phyloP scores from a whole-genome alignment of 2,888 invertebrate species.

The Carcina quercana region DNA sequence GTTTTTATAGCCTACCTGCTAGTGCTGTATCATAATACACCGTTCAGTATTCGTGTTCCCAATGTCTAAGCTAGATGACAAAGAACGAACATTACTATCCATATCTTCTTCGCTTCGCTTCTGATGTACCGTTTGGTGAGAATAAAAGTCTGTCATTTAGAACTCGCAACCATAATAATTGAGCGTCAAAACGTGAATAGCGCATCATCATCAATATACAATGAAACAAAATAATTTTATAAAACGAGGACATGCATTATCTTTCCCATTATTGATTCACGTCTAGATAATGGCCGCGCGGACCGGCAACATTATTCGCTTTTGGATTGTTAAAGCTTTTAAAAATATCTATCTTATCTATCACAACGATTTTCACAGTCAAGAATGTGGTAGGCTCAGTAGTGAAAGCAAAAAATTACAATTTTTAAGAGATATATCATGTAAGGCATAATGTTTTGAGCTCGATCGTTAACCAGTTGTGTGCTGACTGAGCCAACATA shows the following conservation, averaged over 20 bases:
- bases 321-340: background rate
- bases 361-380: slow-evolving; percentile 11
- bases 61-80: background rate
- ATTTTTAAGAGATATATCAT: slow-evolving; percentile 21
- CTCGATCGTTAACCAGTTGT: slow-evolving; percentile 51
- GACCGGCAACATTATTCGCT: background rate
- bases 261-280: background rate
- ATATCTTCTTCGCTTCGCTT: no score
- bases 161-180: background rate
- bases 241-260: background rate
- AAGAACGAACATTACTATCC: background rate
- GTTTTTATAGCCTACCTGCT: background rate
- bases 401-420: slow-evolving; percentile 31
- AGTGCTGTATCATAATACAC: background rate
- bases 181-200: background rate
- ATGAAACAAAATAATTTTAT: background rate
- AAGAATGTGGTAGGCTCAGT: slow-evolving; percentile 19
- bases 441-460: slow-evolving; percentile 25
- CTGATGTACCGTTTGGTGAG: background rate
- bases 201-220: background rate
- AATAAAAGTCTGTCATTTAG: background rate
- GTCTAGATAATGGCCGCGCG: background rate
- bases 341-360: background rate
- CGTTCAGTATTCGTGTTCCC: background rate
- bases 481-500: slow-evolving; percentile 23